Evolutionary conservation across 2,888 invertebrate genomes (phyloP), one percentile per base, ranked within the genome.

Genomic region (Mellilla xanthometata): DNA sequence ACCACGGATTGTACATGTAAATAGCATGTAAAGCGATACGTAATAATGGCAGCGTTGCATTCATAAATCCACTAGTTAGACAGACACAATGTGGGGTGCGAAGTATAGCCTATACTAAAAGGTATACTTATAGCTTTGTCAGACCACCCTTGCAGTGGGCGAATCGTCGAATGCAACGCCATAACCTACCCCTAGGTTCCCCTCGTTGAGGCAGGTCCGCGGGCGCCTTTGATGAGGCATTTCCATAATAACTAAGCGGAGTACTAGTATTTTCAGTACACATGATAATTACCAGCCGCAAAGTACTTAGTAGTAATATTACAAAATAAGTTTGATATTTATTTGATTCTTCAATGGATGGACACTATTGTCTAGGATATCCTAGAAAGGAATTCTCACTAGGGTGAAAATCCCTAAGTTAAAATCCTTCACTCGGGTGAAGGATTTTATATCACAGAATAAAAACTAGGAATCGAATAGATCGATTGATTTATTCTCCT

Each of bases 101-200:
- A 66, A 73, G 70, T 77, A 76, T 71, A 19, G n/a, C 15, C 15
- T 19, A 74, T 60, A 42, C 36, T 23, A 58, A 65, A 23, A 30
- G 68, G 72, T 80, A 72, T 81, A 81, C 71, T 83, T 82, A 79
- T n/a, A n/a, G n/a, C n/a, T n/a, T n/a, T 82, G 79, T 77, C 78
- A 76, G 77, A 76, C 81, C 83, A 74, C 82, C 81, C 59, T 76
- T 81, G 83, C 85, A 82, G 71, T 73, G 67, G 74, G 72, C 71
- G 76, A 69, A 75, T 73, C 73, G 75, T 76, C 76, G 76, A 79
- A 77, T 86, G 85, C 86, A 86, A 77, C 76, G 67, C 84, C 82
- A 83, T 82, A 85, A 77, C 85, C 86, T 84, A 82, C 84, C 82
- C 79, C 77, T 81, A 81, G 75, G 72, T 65, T 80, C 83, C 85